phyloP scores from a whole-genome alignment of 2,888 invertebrate species.

The Punctoribates punctum region DNA sequence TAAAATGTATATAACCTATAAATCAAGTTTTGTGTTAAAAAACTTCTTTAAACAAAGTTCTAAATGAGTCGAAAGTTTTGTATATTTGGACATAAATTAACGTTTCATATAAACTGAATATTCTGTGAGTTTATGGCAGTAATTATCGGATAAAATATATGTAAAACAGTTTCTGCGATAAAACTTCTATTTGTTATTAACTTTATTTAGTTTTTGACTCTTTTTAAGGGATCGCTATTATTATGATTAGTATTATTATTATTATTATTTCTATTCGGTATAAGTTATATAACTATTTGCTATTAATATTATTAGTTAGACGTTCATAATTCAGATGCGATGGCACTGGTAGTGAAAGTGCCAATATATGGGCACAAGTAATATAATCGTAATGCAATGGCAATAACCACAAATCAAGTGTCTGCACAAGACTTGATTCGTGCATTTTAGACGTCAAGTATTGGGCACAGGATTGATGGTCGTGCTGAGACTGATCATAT shows the following conservation, averaged over 20 bases:
- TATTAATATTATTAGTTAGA: slow-evolving; percentile 35
- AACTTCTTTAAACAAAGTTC: slow-evolving; percentile 14
- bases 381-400: slow-evolving; percentile 35
- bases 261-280: slow-evolving; percentile 5
- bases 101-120: neutral
- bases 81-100: slow-evolving; percentile 11
- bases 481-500: slow-evolving; percentile 31
- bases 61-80: neutral
- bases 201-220: slow-evolving; percentile 10
- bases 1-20: neutral
- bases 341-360: slow-evolving; percentile 30
- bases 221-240: neutral
- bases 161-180: slow-evolving; percentile 20
- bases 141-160: slow-evolving; percentile 36
- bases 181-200: slow-evolving; percentile 23
- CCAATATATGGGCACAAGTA: slow-evolving; percentile 32
- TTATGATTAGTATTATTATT: neutral
- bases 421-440: slow-evolving; percentile 32
- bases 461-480: slow-evolving; percentile 22
- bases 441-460: slow-evolving; percentile 29
- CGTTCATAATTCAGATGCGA: slow-evolving; percentile 32
- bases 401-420: slow-evolving; percentile 37
- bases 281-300: slow-evolving; percentile 19
- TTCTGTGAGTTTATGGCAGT: slow-evolving; percentile 14
- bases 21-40: slow-evolving; percentile 6